Conservation (phyloP, 2,797 vertebrate species). For the Chiroxiphia lanceolata region DNA sequence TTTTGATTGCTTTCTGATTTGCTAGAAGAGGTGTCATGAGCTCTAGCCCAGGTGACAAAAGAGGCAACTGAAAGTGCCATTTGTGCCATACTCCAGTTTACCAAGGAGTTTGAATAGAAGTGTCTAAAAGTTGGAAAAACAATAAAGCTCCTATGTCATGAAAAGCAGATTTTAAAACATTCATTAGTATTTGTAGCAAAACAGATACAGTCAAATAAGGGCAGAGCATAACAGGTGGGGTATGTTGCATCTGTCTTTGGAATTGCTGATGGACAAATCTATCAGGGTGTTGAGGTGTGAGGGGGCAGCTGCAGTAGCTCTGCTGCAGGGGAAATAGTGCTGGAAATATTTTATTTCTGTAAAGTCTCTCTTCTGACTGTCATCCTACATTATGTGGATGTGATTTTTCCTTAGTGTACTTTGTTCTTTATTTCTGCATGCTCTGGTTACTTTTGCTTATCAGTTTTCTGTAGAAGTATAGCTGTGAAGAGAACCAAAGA, state of each 20-base stretch:
- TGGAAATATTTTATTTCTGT: background rate
- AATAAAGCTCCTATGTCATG: background rate
- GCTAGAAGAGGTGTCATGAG: background rate
- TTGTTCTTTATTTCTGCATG: background rate
- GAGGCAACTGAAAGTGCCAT: background rate
- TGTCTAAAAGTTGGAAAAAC: background rate
- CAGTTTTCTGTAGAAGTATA: background rate
- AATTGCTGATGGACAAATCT: background rate
- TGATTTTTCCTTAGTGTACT: background rate
- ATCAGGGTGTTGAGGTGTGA: background rate
- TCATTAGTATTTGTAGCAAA: background rate
- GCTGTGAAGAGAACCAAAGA: background rate
- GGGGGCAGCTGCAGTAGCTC: background rate
- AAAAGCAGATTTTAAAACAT: background rate
- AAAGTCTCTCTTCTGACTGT: background rate
- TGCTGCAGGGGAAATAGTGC: background rate
- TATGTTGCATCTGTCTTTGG: background rate
- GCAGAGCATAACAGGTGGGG: background rate
- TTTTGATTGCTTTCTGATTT: background rate
- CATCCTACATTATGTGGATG: background rate
- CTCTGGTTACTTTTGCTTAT: background rate
- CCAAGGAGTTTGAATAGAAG: background rate
- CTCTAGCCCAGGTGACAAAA: background rate
- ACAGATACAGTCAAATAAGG: background rate
- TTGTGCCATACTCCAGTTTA: background rate